Conservation (phyloP, 2,888 invertebrate species). For the Dryobotodes eremita region DNA sequence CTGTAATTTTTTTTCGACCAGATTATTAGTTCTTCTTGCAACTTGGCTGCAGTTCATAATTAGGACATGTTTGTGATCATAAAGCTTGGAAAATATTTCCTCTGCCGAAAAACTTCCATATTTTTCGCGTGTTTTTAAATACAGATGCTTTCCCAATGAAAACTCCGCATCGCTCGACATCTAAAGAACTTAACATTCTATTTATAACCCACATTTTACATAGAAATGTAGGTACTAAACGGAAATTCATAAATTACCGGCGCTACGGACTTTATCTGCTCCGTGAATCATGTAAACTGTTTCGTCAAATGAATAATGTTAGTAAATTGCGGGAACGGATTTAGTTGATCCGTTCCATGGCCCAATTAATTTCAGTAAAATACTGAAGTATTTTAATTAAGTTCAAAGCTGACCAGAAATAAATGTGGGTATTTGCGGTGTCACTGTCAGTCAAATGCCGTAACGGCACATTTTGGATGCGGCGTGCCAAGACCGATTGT, state of each 20-base stretch:
- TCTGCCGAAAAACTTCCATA: neutral
- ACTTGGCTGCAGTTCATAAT: neutral
- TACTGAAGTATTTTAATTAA: conserved; percentile 65
- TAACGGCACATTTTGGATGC: conserved; percentile 57
- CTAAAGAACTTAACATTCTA: neutral
- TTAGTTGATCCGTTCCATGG: conserved; percentile 51
- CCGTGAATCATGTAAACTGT: conserved; percentile 46
- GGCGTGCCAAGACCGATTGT: conserved; percentile 52
- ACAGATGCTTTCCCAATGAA: neutral
- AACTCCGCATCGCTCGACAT: neutral
- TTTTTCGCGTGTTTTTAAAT: neutral
- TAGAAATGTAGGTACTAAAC: conserved; percentile 26
- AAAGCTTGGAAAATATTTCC: neutral
- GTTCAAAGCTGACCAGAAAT: conserved; percentile 60
- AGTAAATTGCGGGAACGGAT: conserved; percentile 34
- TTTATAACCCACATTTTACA: conserved; percentile 2
- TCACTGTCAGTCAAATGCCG: conserved; percentile 55
- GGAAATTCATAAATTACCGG: conserved; percentile 28
- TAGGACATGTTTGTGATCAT: neutral
- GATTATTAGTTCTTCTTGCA: neutral
- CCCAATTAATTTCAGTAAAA: conserved; percentile 60
- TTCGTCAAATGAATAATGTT: conserved; percentile 56
- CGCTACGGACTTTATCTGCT: conserved; percentile 19
- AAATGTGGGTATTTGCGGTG: conserved; percentile 55
- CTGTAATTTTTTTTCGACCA: rapidly evolving